Percentiles rank a stretch among this genome's conserved stretches.
Evolutionary conservation across 2,888 invertebrate species (phyloP).

Genomic region (Brachylomia viminalis): DNA sequence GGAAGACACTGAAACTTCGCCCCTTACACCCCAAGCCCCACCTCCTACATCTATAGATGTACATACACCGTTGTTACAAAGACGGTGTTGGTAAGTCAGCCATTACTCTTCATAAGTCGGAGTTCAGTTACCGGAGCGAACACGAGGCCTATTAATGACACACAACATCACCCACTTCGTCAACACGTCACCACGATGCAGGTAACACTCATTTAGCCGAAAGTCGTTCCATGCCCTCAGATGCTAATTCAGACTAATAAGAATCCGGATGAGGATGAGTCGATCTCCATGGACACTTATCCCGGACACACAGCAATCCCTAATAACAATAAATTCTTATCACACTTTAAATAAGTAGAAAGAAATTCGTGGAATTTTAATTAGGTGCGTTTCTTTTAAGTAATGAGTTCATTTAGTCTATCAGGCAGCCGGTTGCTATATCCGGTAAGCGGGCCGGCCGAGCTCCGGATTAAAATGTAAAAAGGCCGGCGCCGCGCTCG

Average conservation of each 20-base stretch:
- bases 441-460: conserved; percentile 23
- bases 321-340: conserved; percentile 48
- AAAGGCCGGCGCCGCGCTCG: conserved; percentile 53
- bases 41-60: not conserved
- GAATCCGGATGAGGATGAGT: conserved; percentile 1
- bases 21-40: not conserved
- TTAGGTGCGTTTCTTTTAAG: conserved; percentile 55
- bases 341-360: conserved; percentile 56
- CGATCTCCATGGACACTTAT: conserved; percentile 15
- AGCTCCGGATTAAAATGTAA: conserved; percentile 69
- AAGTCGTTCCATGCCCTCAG: not conserved
- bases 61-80: conserved; percentile 15
- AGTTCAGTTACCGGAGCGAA: conserved; percentile 55
- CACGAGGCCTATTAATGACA: conserved; percentile 57
- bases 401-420: conserved; percentile 63
- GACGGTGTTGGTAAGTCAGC: conserved; percentile 20
- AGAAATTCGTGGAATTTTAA: conserved; percentile 59
- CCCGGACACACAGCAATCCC: conserved; percentile 25
- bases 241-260: conserved; percentile 25
- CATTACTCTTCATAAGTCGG: conserved; percentile 63
- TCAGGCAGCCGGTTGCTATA: conserved; percentile 45
- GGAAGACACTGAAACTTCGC: not conserved
- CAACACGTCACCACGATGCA: conserved; percentile 35
- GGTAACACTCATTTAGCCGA: conserved; percentile 6
- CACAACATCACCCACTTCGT: conserved; percentile 40